A percentile compares a stretch with the other conserved stretches of the same genome.
phyloP scores from a whole-genome alignment of 2,797 vertebrate species.

The Labeo calbasu region DNA sequence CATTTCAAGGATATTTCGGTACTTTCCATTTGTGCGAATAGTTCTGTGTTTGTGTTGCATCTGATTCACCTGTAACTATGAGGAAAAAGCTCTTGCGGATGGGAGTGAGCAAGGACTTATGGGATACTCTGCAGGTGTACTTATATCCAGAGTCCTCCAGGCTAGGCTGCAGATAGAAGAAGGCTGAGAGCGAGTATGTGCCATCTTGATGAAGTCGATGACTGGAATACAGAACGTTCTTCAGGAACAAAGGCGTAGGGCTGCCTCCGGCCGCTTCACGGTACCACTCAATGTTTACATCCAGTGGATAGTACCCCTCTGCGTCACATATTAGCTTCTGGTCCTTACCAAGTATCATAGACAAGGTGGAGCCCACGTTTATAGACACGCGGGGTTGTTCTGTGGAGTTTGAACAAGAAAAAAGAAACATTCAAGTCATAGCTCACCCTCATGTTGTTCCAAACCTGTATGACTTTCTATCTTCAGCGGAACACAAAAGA shows the following conservation, averaged over 20 bases:
- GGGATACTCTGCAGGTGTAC: slow-evolving; percentile 78
- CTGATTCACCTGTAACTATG: slow-evolving; percentile 64
- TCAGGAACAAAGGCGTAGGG: slow-evolving; percentile 66
- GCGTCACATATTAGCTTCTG: slow-evolving; percentile 75
- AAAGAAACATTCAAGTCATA: not conserved
- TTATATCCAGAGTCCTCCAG: slow-evolving; percentile 63
- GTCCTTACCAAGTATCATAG: slow-evolving; percentile 68
- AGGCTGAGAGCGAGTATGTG: slow-evolving; percentile 77
- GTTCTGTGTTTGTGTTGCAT: slow-evolving; percentile 10
- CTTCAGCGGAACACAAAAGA: not conserved
- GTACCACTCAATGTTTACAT: slow-evolving; percentile 77
- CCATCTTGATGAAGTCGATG: slow-evolving; percentile 73
- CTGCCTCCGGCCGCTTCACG: slow-evolving; percentile 53
- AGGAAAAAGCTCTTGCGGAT: slow-evolving; percentile 77
- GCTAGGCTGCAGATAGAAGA: slow-evolving; percentile 75
- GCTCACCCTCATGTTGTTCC: not conserved
- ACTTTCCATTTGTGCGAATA: not conserved
- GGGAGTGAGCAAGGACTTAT: slow-evolving; percentile 71
- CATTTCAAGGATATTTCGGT: slow-evolving; percentile 9
- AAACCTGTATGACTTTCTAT: not conserved
- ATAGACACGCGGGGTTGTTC: slow-evolving; percentile 77
- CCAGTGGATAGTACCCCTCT: slow-evolving; percentile 77
- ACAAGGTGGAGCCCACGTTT: slow-evolving; percentile 62
- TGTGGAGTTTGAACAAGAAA: slow-evolving; percentile 53
- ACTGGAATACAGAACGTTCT: slow-evolving; percentile 76